Conservation (phyloP, 2,113 vertebrate species). For the Leuciscus idus region DNA sequence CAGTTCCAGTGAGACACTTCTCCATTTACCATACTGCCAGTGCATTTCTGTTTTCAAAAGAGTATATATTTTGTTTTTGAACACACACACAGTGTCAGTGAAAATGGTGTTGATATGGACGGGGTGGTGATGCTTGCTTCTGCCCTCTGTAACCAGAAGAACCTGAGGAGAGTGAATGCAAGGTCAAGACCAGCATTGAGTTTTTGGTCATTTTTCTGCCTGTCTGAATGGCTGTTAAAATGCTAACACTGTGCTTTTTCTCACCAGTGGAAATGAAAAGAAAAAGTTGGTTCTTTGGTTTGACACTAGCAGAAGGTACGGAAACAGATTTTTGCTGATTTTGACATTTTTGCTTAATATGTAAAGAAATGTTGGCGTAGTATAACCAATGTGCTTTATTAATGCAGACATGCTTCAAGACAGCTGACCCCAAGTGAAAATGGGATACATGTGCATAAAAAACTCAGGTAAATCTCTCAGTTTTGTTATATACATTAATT, state of each 20-base stretch:
- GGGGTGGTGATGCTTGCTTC: conserved; percentile 70
- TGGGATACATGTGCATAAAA: conserved; percentile 53
- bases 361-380: background rate
- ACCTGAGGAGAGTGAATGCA: conserved; percentile 71
- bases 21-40: background rate
- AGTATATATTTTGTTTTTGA: background rate
- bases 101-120: conserved; percentile 75
- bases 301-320: conserved; percentile 62
- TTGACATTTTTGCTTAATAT: background rate
- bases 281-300: conserved; percentile 66
- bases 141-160: conserved; percentile 65
- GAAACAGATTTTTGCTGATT: background rate
- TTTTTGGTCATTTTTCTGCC: background rate
- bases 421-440: background rate
- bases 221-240: background rate
- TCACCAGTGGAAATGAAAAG: conserved; percentile 62
- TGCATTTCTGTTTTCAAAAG: conserved; percentile 12
- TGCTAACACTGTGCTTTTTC: conserved; percentile 40
- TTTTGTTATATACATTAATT: background rate
- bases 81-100: conserved; percentile 76
- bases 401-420: conserved; percentile 45
- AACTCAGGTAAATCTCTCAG: conserved; percentile 66
- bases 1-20: background rate
- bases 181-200: conserved; percentile 64
- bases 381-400: conserved; percentile 21